These are phyloP conservation scores for Eubasilissa splendida DNA, from an alignment of 2,888 invertebrate genomes.

Conservation along the genomic window DNA sequence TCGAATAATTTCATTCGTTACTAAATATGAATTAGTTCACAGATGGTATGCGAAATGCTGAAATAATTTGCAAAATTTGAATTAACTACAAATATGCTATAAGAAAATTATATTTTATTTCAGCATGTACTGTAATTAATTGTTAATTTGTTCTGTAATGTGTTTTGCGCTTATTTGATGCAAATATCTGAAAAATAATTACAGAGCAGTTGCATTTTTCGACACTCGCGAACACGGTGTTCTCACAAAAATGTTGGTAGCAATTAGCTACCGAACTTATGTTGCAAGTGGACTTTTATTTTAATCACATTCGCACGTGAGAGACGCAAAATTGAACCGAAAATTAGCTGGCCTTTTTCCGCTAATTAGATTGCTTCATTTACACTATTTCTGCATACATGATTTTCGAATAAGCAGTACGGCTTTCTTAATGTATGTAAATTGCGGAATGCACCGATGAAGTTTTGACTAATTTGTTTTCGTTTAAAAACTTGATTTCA, in stretches of 20 bases:
- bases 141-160: not conserved
- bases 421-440: not conserved
- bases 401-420: not conserved
- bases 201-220: not conserved
- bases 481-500: not conserved
- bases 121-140: not conserved
- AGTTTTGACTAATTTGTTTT: conserved; percentile 8
- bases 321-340: not conserved
- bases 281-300: not conserved
- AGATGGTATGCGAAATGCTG: no score
- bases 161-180: not conserved
- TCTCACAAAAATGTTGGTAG: not conserved
- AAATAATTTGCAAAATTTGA: no score
- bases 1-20: no score
- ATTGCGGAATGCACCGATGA: not conserved
- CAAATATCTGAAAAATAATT: not conserved
- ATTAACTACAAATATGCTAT: no score
- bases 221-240: no score
- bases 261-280: conserved; percentile 11
- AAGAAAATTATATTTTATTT: not conserved
- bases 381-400: not conserved
- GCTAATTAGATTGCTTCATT: conserved; percentile 3
- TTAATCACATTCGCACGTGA: conserved; percentile 3
- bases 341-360: not conserved
- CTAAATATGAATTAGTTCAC: no score